phyloP scores from a whole-genome alignment of 2,888 invertebrate genomes.

The Tiliacea aurago region DNA sequence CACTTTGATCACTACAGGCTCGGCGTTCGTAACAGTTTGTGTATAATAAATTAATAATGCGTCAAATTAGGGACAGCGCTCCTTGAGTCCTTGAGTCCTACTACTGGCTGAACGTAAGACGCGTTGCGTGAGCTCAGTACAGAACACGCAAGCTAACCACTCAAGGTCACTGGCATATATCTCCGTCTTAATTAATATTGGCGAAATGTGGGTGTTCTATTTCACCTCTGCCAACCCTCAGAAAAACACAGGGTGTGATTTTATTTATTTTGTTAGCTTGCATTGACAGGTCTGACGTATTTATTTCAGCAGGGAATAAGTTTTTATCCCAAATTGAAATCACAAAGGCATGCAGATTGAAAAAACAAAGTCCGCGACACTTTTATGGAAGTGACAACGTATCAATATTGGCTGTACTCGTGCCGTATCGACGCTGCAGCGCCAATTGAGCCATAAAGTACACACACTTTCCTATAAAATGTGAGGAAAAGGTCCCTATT shows the following conservation, averaged over 20 bases:
- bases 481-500: conserved; percentile 13
- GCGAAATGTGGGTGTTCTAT: neutral
- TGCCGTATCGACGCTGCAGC: conserved; percentile 17
- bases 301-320: neutral
- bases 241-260: neutral
- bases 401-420: conserved; percentile 21
- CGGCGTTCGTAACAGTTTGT: too few species aligned
- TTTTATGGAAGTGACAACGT: conserved; percentile 18
- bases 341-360: neutral
- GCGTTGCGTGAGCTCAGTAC: too few species aligned
- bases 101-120: too few species aligned
- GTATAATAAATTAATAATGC: too few species aligned
- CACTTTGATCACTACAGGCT: too few species aligned
- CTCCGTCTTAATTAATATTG: neutral
- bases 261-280: neutral
- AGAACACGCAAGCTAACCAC: too few species aligned
- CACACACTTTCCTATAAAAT: conserved; percentile 29
- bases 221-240: neutral
- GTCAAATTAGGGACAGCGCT: too few species aligned
- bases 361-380: neutral
- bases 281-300: neutral
- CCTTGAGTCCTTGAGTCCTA: too few species aligned
- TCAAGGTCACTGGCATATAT: too few species aligned
- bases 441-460: conserved; percentile 29
- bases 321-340: neutral